phyloP scores from a whole-genome alignment of 1,140 invertebrate species.

The Cyclargus thomasi region DNA sequence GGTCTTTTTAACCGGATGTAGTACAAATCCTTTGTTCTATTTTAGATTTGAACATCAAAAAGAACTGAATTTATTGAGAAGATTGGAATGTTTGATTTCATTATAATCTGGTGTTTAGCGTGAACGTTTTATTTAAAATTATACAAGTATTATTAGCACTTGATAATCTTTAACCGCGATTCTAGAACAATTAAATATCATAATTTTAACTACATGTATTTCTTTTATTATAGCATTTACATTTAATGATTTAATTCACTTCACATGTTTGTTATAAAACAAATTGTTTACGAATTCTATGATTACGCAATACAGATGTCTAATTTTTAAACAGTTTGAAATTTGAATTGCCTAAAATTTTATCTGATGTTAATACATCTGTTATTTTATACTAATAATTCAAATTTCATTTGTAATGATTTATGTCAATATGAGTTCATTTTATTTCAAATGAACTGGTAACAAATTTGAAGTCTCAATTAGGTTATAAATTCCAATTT shows the following conservation, averaged over 20 bases:
- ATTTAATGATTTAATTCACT: neutral
- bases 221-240: neutral
- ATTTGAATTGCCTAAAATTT: too few relatives aligned
- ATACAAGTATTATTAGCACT: neutral
- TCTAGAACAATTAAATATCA: neutral
- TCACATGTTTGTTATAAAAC: neutral
- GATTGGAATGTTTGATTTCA: too few relatives aligned
- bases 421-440: neutral
- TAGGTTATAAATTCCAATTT: too few relatives aligned
- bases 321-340: neutral
- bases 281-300: neutral
- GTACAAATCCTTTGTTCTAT: too few relatives aligned
- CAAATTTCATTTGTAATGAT: neutral
- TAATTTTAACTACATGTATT: neutral
- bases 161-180: neutral
- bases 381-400: too few relatives aligned
- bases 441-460: neutral
- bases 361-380: too few relatives aligned
- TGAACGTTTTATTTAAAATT: too few relatives aligned
- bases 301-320: neutral
- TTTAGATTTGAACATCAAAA: too few relatives aligned
- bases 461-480: neutral
- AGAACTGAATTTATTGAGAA: too few relatives aligned
- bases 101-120: too few relatives aligned
- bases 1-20: too few relatives aligned